Conservation (phyloP, 1,140 invertebrate genomes). For the Gonatopus flavifemur region DNA sequence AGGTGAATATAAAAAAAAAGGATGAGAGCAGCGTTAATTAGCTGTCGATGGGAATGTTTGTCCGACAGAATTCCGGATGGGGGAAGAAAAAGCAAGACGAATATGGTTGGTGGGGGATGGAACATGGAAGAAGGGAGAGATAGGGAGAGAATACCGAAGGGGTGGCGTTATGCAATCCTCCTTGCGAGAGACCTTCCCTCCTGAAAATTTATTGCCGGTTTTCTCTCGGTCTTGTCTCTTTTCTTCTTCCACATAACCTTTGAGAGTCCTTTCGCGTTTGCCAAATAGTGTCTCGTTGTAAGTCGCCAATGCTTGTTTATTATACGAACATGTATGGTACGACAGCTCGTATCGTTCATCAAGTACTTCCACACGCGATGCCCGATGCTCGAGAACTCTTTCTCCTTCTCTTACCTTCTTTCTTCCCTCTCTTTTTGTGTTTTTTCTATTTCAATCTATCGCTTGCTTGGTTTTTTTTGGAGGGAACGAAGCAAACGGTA, state of each 20-base stretch:
- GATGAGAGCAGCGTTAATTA: conserved; percentile 22
- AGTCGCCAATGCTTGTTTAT: too few relatives aligned
- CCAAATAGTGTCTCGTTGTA: too few relatives aligned
- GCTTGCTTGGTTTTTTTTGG: too few relatives aligned
- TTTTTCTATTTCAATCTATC: too few relatives aligned
- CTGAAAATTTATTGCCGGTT: conserved; percentile 33
- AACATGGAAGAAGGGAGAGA: conserved; percentile 9
- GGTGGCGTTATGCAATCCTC: conserved; percentile 43
- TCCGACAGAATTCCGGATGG: conserved; percentile 14
- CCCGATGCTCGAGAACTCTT: too few relatives aligned
- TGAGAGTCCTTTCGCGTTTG: not conserved
- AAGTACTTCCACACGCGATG: too few relatives aligned
- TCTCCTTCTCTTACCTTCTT: not conserved
- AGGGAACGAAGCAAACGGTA: too few relatives aligned
- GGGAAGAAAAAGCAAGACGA: conserved; percentile 2
- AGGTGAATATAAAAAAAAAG: not conserved
- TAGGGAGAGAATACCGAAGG: conserved; percentile 11
- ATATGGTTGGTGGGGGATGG: conserved; percentile 4
- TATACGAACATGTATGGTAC: too few relatives aligned
- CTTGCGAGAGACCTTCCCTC: conserved; percentile 30
- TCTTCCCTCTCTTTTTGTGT: too few relatives aligned
- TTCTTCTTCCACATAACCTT: not conserved
- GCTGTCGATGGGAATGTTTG: conserved; percentile 22
- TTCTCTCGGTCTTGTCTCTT: not conserved
- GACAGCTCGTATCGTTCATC: too few relatives aligned